Conservation (phyloP, 2,888 invertebrate genomes). For the Caenorhabditis angaria region DNA sequence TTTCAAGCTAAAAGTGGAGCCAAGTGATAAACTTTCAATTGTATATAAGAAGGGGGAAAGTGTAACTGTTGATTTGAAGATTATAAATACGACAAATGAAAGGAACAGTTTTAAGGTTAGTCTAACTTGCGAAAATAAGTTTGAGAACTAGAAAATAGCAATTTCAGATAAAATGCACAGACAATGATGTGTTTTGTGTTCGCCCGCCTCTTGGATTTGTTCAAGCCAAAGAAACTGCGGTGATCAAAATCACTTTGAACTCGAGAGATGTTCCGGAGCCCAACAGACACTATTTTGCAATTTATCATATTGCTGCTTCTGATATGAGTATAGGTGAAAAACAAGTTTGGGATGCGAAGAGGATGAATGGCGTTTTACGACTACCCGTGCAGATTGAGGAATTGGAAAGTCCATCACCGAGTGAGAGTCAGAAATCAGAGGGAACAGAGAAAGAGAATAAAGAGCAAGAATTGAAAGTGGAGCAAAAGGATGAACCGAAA, state of each 20-base stretch:
- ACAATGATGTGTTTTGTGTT: conserved; percentile 63
- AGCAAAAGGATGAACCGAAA: too few relatives aligned
- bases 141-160: not conserved
- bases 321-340: conserved; percentile 40
- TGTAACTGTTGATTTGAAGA: conserved; percentile 25
- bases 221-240: conserved; percentile 48
- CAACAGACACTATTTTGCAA: conserved; percentile 58
- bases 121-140: not conserved
- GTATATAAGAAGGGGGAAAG: conserved; percentile 33
- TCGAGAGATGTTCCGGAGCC: conserved; percentile 40
- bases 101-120: conserved; percentile 55
- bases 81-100: conserved; percentile 53
- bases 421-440: conserved; percentile 13
- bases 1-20: conserved; percentile 54
- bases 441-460: conserved; percentile 15
- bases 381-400: conserved; percentile 36
- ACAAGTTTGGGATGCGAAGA: conserved; percentile 31
- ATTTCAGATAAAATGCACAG: conserved; percentile 59
- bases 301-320: conserved; percentile 52
- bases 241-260: conserved; percentile 44
- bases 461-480: conserved; percentile 13
- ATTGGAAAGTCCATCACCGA: not conserved
- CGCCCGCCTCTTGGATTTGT: conserved; percentile 62
- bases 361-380: conserved; percentile 59
- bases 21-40: conserved; percentile 47